phyloP scores from a whole-genome alignment of 2,888 invertebrate species.

The Apodemia hepburni region DNA sequence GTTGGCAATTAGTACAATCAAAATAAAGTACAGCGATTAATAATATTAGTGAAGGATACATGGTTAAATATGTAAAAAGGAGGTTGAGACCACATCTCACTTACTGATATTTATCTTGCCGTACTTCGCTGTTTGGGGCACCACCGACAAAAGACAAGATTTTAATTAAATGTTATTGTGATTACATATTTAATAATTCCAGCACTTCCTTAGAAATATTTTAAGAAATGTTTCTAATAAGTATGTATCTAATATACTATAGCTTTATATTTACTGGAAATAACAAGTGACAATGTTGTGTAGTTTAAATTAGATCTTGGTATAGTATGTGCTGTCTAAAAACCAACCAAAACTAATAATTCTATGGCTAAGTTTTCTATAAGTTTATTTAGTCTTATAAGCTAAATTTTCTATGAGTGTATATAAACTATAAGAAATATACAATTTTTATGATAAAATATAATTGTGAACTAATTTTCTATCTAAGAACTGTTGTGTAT shows the following conservation, averaged over 20 bases:
- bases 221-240: not conserved
- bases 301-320: not conserved
- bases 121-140: conserved; percentile 77
- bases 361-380: not conserved
- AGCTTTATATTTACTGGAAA: not conserved
- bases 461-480: not conserved
- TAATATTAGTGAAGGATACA: conserved; percentile 66
- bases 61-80: conserved; percentile 59
- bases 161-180: conserved; percentile 54
- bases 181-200: conserved; percentile 26
- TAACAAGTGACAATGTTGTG: not conserved
- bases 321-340: not conserved
- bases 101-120: conserved; percentile 74
- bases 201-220: conserved; percentile 19
- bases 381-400: not conserved
- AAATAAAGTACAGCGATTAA: conserved; percentile 67
- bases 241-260: not conserved
- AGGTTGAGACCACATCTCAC: conserved; percentile 79
- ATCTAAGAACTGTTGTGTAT: not conserved
- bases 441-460: not conserved
- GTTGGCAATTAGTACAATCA: conserved; percentile 61
- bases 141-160: conserved; percentile 79
- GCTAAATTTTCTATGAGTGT: not conserved
- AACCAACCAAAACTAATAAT: not conserved
- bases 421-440: not conserved